Base-by-base conservation (phyloP, 35 echinoderm and acorn worm genomes). In the Apostichopus japonicus region DNA sequence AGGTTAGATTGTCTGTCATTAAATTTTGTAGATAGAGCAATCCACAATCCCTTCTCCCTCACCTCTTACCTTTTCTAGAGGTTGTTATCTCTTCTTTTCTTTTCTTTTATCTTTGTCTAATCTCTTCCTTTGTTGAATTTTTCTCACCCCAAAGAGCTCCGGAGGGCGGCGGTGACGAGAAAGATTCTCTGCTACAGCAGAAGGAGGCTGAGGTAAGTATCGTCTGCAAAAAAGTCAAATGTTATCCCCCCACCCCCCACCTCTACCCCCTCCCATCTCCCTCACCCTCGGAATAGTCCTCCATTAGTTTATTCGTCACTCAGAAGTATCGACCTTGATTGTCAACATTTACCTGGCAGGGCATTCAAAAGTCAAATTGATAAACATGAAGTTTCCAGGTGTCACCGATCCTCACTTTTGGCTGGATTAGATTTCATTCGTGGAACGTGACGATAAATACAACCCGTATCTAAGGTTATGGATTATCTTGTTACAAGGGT, bases 101-200 rank as follows among this genome's bases (percentile, higher is more conserved):
- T 44, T 44, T 44, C 3, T 44, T 44, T 44, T 44, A 10, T 63
- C 7, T 8, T 87, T 23, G 57, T 61, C 13, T 8, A 61, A 61
- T 13, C 13, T 61, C 57, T 83, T 19, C 6, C n/a, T 77, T 16
- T 10, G 5, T 65, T 83, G 10, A 17, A 65, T 61, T 86, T 77
- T 76, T 91, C 73, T 67, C 10, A 65, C 23, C 7, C 16, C 79
- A 56, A 33, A 96, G 95, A 88, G 90, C 65, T 44, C 63, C 54
- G 33, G 91, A 88, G 24, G 56, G 23, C 13, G 79, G 17, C 83
- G 78, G 84, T 11, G 92, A 88, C 44, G 97, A 98, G 78, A 98
- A 98, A 24, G 97, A 98, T 79, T 90, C 83, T 62, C 91, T 96
- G 87, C 91, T 98, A 24, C 93, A 94, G 73, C 91, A 98, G 70